Base-by-base conservation (phyloP, 2,113 vertebrate species). In the Aptenodytes forsteri region DNA sequence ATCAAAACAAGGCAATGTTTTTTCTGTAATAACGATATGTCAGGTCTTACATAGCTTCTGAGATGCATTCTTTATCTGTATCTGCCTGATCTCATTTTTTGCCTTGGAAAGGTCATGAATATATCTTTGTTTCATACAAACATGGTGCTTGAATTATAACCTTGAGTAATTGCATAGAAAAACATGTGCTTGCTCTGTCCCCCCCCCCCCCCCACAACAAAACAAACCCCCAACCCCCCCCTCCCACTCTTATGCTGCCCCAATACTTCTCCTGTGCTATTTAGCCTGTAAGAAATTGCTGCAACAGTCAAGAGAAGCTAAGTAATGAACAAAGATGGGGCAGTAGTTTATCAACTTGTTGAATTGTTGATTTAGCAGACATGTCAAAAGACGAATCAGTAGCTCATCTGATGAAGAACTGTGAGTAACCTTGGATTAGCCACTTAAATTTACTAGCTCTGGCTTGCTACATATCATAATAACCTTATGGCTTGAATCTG, bases 171-270 rank as follows among this genome's bases (percentile, higher is more conserved):
- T 72, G 17, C 10, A 23, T 23, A 6, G 69, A 50, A 83, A 71
- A 76, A 22, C 5, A 61, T 6, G 1, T 44, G 15, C 54, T 88
- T 36, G 3, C 25, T 85, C 18, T 59, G 4, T 12, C 22, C 59
- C 5, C 1, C 6, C 7, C 22, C 21, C 2, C 8, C 1, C 3
- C 7, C n/a, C n/a, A n/a, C n/a, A n/a, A n/a, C n/a, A n/a, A n/a
- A n/a, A n/a, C n/a, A n/a, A n/a, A n/a, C n/a, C n/a, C n/a, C n/a
- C n/a, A n/a, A n/a, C n/a, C n/a, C n/a, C n/a, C n/a, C n/a, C n/a
- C n/a, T n/a, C n/a, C n/a, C n/a, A n/a, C n/a, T n/a, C n/a, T n/a
- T n/a, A n/a, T n/a, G n/a, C n/a, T n/a, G n/a, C n/a, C n/a, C 11
- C 15, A 40, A 3, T 49, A 72, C 6, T 34, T 34, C 18, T 84